Evolutionary conservation across 2,113 vertebrate genomes (phyloP), one percentile per base, ranked within the genome.

Genomic region (Piaya cayana): DNA sequence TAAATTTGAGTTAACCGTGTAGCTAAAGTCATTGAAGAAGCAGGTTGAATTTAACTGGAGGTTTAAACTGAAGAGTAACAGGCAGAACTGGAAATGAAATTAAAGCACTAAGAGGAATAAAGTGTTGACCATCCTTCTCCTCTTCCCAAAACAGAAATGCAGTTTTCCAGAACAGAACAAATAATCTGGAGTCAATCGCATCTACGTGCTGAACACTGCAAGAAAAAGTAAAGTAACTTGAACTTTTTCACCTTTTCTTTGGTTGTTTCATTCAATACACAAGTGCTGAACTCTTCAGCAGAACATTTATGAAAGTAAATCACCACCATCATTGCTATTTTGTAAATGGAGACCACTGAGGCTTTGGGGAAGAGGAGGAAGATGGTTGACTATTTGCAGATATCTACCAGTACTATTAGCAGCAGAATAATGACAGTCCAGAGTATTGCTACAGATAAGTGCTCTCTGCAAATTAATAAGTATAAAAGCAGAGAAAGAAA

Each of bases 401-500:
- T 78, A 87, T 17, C 58, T 74, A 77, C 8, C 64, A 87, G 52
- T 25, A 27, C 36, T 36, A 85, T 59, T 82, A 62, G 45, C 63
- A 88, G 55, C 58, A 85, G 74, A 91, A 56, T 56, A 87, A 94
- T 42, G 39, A 69, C 63, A 55, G 37, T 62, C 69, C 53, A 77
- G 90, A 79, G 59, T 15, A 72, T 59, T 63, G 55, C 21, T 78
- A 63, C 67, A 82, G 62, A 1, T 45, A 72, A 88, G 12, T 27
- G 70, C 37, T 83, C 71, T 50, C 82, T 86, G 71, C 42, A 94
- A 93, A 92, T 93, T 83, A 88, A 0, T 70, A 76, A 58, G 17
- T 60, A 77, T 45, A 86, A 94, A 87, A 94, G 36, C 22, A 65
- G 32, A 23, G 64, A 69, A 87, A 72, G 70, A 94, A 95, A 93